Conservation (phyloP, 2,888 invertebrate species). For the Cheilosia pagana region DNA sequence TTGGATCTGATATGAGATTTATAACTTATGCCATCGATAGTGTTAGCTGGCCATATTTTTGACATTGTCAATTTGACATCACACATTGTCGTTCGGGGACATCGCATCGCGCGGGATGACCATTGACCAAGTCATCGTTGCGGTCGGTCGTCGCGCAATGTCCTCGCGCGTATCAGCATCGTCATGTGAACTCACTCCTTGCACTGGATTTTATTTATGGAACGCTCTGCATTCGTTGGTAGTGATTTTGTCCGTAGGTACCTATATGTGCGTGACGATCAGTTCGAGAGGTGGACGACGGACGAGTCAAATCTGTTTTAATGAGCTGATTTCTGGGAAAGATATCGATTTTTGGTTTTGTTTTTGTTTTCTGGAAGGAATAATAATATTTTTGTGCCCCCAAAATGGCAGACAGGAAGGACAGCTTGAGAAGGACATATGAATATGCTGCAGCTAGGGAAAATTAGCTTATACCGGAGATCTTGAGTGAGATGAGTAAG, state of each 20-base stretch:
- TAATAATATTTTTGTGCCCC: slow-evolving; percentile 66
- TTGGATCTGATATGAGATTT: slow-evolving; percentile 77
- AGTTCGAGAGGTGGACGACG: slow-evolving; percentile 65
- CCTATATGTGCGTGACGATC: slow-evolving; percentile 75
- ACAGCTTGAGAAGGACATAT: slow-evolving; percentile 42
- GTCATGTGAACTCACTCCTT: slow-evolving; percentile 70
- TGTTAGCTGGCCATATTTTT: slow-evolving; percentile 77
- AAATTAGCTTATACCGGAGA: slow-evolving; percentile 25
- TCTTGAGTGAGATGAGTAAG: neutral
- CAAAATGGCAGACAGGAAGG: slow-evolving; percentile 33
- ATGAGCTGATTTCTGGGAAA: slow-evolving; percentile 78
- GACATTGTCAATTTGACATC: slow-evolving; percentile 77
- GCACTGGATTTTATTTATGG: slow-evolving; percentile 73
- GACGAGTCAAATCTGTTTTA: slow-evolving; percentile 77
- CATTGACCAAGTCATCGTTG: slow-evolving; percentile 27
- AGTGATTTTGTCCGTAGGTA: slow-evolving; percentile 68
- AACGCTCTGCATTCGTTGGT: slow-evolving; percentile 59
- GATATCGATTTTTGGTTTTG: slow-evolving; percentile 75
- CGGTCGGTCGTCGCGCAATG: slow-evolving; percentile 24
- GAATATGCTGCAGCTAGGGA: slow-evolving; percentile 36
- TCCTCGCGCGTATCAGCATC: slow-evolving; percentile 55
- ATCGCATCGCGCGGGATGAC: slow-evolving; percentile 41
- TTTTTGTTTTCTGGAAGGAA: slow-evolving; percentile 31
- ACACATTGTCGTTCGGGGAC: slow-evolving; percentile 68
- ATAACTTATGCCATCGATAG: slow-evolving; percentile 77